Evolutionary conservation across 2,888 invertebrate species (phyloP), one percentile per base, ranked within the genome.

Genomic region (Incurvaria masculella): DNA sequence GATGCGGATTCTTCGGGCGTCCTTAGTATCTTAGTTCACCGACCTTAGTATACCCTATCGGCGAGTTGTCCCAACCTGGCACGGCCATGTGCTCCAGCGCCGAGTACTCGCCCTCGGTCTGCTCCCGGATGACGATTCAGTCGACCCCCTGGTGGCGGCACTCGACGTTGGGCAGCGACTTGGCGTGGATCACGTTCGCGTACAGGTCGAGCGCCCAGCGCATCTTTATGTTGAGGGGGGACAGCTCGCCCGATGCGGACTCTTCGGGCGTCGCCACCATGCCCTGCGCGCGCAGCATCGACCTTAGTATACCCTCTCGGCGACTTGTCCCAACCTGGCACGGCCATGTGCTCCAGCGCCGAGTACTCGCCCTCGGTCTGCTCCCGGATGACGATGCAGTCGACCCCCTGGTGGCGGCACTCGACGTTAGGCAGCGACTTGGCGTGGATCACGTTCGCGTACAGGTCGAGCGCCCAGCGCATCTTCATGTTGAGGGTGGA

Each of bases 81-180:
- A 93, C 91, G 50, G 87, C 83, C 66, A 98, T 97, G 63, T 99
- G 98, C 65, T 99, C 99, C 53, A 98, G 68, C 2, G 97, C 95
- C 6, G 96, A 97, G 68, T 99, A 99, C 72, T 99, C 98, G n/a
- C 98, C 99, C 71, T 99, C 99, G 0, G 96, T 97, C 78, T 97
- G 97, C 69, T 99, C 99, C 60, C 99, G 81, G 60, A 99, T 97
- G 61, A 99, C 95, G 55, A 97, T 91, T 69, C 94, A 91, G 76
- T 99, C 97, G 17, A 99, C 89, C 62, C 93, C 87, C 51, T 85
- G 76, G 66, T 99, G 97, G 14, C 96, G 84, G 14, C 89, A 87
- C 65, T 88, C 89, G 11, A 97, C 84, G 23, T 97, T 97, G 0
- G 94, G 92, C 58, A 99, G 78, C 40, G 93, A 94, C 69, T 91